A percentile compares a stretch with the other conserved stretches of the same genome.
These are phyloP conservation scores for Drosophila niveifrons DNA, from an alignment of 2,888 invertebrate genomes.

Conservation along the genomic window DNA sequence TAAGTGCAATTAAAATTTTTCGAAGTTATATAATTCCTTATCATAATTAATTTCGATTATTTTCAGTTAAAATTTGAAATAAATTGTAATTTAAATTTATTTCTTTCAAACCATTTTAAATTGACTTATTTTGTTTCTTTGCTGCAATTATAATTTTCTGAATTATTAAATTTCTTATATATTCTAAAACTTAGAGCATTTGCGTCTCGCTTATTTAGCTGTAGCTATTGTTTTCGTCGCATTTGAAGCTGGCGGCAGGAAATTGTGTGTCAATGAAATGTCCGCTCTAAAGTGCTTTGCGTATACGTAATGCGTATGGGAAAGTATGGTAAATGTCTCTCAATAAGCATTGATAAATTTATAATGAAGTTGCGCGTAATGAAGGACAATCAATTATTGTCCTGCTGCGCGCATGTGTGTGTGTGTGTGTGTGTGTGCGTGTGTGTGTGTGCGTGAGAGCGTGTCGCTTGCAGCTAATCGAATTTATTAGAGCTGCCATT, in stretches of 20 bases:
- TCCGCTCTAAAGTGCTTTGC: constrained; percentile 10
- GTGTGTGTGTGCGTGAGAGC: constrained; percentile 28
- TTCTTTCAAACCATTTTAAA: too few species aligned
- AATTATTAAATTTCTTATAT: background rate
- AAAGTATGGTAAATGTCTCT: background rate
- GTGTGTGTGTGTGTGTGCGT: constrained; percentile 10
- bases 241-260: background rate
- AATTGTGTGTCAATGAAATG: constrained; percentile 8
- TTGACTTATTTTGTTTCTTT: too few species aligned
- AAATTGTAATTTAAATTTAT: too few species aligned
- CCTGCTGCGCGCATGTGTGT: background rate
- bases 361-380: constrained; percentile 47
- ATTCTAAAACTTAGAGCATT: background rate
- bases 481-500: constrained; percentile 74
- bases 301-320: constrained; percentile 1
- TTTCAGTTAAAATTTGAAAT: too few species aligned
- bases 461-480: constrained; percentile 70
- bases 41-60: too few species aligned
- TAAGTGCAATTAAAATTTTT: too few species aligned
- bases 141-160: too few species aligned
- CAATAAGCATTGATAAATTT: constrained; percentile 37
- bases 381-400: constrained; percentile 59
- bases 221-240: background rate
- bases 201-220: background rate
- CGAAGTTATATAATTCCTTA: too few species aligned